Conservation (phyloP, 1,140 invertebrate species). For the Heliconius nattereri region DNA sequence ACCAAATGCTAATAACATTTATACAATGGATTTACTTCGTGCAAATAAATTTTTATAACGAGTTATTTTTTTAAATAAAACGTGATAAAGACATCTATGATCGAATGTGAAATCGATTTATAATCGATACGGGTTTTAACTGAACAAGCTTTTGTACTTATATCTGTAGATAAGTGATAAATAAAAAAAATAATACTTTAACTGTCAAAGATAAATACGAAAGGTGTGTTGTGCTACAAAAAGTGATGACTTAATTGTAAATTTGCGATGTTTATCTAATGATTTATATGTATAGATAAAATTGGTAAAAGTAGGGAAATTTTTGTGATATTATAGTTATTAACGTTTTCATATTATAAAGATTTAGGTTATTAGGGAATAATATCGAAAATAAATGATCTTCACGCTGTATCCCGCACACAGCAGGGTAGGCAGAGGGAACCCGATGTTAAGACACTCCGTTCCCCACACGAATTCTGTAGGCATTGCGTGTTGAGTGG, state of each 20-base stretch:
- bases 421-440: too few species aligned
- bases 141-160: constrained; percentile 8
- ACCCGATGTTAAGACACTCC: too few species aligned
- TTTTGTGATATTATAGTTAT: too few species aligned
- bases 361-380: too few species aligned
- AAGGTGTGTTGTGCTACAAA: constrained; percentile 4
- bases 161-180: constrained; percentile 5
- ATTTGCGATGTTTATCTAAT: neutral
- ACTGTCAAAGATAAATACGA: neutral
- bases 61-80: constrained; percentile 1
- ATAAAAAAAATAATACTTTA: neutral
- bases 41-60: constrained; percentile 21
- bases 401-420: too few species aligned
- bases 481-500: too few species aligned
- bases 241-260: neutral
- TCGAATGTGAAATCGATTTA: constrained; percentile 16
- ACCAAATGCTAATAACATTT: constrained; percentile 20
- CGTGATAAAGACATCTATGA: constrained; percentile 14
- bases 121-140: constrained; percentile 1
- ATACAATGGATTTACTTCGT: constrained; percentile 20
- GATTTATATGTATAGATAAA: neutral
- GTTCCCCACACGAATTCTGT: too few species aligned
- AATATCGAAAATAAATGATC: too few species aligned
- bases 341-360: too few species aligned
- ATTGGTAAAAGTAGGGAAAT: too few species aligned